These are phyloP conservation scores for Idaea straminata DNA, from an alignment of 2,888 invertebrate species.

Conservation along the genomic window DNA sequence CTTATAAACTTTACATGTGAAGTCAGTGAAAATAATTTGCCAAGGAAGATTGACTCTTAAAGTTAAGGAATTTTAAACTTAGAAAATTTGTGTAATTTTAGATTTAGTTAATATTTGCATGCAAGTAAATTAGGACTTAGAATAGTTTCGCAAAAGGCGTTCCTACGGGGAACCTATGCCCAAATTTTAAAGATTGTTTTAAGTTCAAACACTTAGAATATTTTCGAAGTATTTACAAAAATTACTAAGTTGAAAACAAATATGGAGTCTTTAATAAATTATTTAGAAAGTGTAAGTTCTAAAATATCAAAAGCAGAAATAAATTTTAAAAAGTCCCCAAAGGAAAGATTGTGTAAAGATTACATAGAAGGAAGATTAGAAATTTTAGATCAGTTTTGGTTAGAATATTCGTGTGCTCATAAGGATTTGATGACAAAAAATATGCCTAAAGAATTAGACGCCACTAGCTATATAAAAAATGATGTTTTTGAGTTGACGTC, in stretches of 20 bases:
- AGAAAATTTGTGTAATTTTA: no score
- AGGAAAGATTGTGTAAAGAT: conserved; percentile 7
- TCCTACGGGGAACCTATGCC: conserved; percentile 7
- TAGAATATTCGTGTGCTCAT: conserved; percentile 14
- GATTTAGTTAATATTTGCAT: no score
- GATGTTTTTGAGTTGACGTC: neutral
- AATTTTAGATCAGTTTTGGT: conserved; percentile 13
- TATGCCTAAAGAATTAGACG: neutral
- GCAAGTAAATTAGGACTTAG: conserved; percentile 8
- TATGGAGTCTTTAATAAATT: no score
- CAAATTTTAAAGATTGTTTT: conserved; percentile 12
- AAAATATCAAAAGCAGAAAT: conserved; percentile 3
- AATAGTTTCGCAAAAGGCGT: conserved; percentile 5
- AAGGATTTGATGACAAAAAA: neutral
- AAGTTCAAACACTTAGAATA: conserved; percentile 5
- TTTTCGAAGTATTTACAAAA: conserved; percentile 2
- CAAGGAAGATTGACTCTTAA: no score
- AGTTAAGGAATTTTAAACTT: no score
- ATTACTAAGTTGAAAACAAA: neutral
- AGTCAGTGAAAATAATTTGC: no score
- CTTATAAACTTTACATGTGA: no score
- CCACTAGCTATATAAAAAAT: neutral
- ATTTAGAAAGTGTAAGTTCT: no score
- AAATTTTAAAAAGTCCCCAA: conserved; percentile 16
- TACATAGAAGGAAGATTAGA: conserved; percentile 15